Evolutionary conservation across 2,113 vertebrate genomes (phyloP).

Genomic region (Clarias gariepinus): DNA sequence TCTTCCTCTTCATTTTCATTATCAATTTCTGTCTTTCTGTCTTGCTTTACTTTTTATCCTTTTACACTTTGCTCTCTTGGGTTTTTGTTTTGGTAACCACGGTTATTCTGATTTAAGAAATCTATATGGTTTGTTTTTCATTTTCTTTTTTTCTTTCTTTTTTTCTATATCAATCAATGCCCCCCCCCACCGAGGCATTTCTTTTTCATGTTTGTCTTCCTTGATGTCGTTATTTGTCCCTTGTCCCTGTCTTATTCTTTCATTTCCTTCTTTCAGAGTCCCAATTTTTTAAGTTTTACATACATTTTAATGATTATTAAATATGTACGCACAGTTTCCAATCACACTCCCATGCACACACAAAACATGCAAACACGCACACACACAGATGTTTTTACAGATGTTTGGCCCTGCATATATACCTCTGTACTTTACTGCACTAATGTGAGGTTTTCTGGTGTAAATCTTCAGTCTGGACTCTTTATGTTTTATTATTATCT

Average conservation of each 20-base stretch:
- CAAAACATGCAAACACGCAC: too few relatives aligned
- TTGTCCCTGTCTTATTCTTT: too few relatives aligned
- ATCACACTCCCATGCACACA: too few relatives aligned
- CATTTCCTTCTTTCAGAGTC: too few relatives aligned
- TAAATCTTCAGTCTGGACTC: neutral
- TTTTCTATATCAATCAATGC: too few relatives aligned
- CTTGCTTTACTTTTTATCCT: neutral
- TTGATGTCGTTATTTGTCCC: too few relatives aligned
- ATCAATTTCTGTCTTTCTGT: neutral
- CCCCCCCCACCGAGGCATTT: too few relatives aligned
- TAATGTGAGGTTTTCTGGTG: neutral
- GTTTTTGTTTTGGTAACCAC: neutral
- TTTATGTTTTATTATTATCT: too few relatives aligned
- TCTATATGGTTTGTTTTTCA: neutral
- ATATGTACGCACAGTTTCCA: too few relatives aligned
- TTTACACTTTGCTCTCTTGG: neutral
- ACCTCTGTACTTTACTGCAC: neutral
- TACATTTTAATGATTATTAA: too few relatives aligned
- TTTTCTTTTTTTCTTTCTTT: neutral
- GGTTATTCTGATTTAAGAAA: neutral
- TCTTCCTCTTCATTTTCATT: neutral
- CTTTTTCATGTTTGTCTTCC: neutral
- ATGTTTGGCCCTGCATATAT: neutral
- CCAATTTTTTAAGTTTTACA: too few relatives aligned
- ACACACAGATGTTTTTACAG: neutral